Evolutionary conservation across 2,888 invertebrate species (phyloP), one percentile per base, ranked within the genome.

Genomic region (Ischnura elegans): DNA sequence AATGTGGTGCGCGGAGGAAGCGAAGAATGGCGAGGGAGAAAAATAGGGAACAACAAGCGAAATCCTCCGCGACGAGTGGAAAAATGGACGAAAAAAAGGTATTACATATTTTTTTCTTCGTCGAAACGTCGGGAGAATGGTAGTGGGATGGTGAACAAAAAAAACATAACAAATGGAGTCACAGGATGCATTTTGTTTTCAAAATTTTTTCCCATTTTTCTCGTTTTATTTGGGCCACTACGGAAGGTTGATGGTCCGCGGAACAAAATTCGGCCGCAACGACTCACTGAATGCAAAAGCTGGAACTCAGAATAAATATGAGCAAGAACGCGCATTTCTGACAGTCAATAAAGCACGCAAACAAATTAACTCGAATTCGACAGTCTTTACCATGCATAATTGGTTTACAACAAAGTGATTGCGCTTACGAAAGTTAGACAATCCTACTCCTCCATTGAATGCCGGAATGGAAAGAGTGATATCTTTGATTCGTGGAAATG

Each of bases 71-170:
- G 36, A 36, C 76, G 76, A 29, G 76, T 76, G 36, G 36, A 36
- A 76, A 29, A 76, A 36, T 16, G 76, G 76, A 76, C 76, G 76
- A 76, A 76, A 76, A 76, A n/a, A 76, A 76, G 76, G 76, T 76
- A 29, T 76, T 76, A 61, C 36, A 36, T n/a, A n/a, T n/a, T n/a
- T n/a, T 76, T 76, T 76, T 13, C 76, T 2, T 16, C 76, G 76
- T 76, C 76, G 76, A 76, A 76, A 76, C 76, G 76, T 36, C 25
- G 29, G 76, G 36, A 36, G 76, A 76, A 36, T 36, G 76, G 13
- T 36, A 36, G 76, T 16, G 8, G 61, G 19, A 76, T 76, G 16
- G n/a, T n/a, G n/a, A n/a, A n/a, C n/a, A n/a, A n/a, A n/a, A n/a
- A n/a, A n/a, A n/a, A n/a, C n/a, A 76, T 36, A 76, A 76, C 19